phyloP scores from a whole-genome alignment of 2,888 invertebrate species.

The Lamellibrachia columna region DNA sequence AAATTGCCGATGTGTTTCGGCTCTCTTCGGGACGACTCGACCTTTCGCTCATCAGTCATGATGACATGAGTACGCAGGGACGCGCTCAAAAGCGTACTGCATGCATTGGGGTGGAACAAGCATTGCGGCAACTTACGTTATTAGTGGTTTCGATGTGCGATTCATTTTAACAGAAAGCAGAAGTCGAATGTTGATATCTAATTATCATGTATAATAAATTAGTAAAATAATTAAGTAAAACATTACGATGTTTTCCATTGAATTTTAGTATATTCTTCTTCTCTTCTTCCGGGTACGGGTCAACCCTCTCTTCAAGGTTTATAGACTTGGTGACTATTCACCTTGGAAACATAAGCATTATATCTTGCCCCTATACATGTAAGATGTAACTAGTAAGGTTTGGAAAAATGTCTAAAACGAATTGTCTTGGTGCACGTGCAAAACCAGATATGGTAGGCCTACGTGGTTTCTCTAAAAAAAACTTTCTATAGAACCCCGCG shows the following conservation, averaged over 20 bases:
- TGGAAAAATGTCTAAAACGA: no score
- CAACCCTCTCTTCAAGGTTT: no score
- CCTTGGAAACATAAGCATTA: no score
- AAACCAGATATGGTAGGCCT: background rate
- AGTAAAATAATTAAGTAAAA: background rate
- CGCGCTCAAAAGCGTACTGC: background rate
- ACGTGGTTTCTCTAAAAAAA: background rate
- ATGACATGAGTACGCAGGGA: background rate
- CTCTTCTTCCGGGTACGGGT: no score
- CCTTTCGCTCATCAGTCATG: constrained; percentile 9
- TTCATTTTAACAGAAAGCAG: background rate
- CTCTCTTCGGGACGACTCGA: background rate
- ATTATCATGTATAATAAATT: background rate
- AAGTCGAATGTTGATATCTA: background rate
- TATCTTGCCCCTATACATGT: no score
- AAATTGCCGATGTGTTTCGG: constrained; percentile 16
- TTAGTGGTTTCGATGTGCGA: background rate
- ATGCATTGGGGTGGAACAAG: background rate
- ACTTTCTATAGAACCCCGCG: no score
- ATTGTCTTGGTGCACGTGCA: background rate
- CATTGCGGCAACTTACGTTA: background rate
- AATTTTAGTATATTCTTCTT: no score
- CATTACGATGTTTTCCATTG: no score
- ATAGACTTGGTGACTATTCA: no score
- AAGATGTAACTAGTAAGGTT: no score